These are phyloP conservation scores for Pomatostomus ruficeps DNA, from an alignment of 2,113 vertebrate genomes.

Conservation along the genomic window DNA sequence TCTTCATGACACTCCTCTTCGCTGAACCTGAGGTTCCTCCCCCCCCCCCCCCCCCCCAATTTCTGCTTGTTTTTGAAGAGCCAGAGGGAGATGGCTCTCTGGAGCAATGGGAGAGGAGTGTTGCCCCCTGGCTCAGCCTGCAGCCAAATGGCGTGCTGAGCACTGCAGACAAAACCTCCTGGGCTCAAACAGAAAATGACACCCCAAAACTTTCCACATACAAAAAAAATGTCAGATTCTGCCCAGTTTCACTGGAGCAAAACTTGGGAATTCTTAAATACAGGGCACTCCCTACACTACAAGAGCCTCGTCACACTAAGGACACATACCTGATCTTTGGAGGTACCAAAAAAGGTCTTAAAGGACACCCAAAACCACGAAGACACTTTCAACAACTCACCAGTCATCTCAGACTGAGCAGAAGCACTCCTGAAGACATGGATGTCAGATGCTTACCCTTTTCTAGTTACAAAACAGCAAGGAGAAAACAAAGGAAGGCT, in stretches of 20 bases:
- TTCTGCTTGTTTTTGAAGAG: constrained; percentile 12
- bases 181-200: background rate
- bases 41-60: background rate
- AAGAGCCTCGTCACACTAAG: background rate
- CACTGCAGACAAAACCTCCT: background rate
- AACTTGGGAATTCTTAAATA: background rate
- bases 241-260: background rate
- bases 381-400: background rate
- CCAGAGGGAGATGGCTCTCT: background rate
- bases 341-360: background rate
- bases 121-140: background rate
- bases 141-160: rapidly evolving
- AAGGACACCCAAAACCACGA: background rate
- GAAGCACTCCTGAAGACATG: background rate
- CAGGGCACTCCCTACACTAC: background rate
- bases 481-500: background rate
- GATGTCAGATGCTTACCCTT: background rate
- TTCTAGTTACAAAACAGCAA: background rate
- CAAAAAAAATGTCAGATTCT: background rate
- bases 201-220: background rate
- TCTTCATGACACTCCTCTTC: background rate
- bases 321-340: background rate
- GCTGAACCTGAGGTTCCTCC: background rate
- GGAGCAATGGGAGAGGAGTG: background rate
- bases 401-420: background rate